These are phyloP conservation scores for Hetaerina americana DNA, from an alignment of 1,140 invertebrate species.

Conservation along the genomic window DNA sequence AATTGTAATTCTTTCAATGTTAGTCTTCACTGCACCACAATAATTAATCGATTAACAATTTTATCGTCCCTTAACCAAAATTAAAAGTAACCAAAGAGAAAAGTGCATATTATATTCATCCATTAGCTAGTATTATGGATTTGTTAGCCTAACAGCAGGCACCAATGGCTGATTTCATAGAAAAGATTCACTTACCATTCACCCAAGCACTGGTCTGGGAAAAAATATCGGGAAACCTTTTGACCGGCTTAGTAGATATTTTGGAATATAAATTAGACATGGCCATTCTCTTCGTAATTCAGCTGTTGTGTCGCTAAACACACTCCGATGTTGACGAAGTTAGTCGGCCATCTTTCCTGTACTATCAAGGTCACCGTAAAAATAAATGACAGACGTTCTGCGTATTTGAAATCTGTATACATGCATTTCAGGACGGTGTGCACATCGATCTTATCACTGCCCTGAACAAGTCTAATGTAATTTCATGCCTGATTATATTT, in stretches of 20 bases:
- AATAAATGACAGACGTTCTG: not conserved
- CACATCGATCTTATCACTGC: not conserved
- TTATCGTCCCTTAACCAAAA: too few relatives aligned
- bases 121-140: too few relatives aligned
- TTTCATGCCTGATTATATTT: too few relatives aligned
- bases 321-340: not conserved
- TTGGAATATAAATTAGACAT: slow-evolving; percentile 64
- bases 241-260: slow-evolving; percentile 48
- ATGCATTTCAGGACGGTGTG: not conserved
- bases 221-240: slow-evolving; percentile 51
- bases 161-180: not conserved
- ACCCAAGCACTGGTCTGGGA: slow-evolving; percentile 70
- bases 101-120: too few relatives aligned
- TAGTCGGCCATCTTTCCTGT: not conserved
- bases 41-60: too few relatives aligned
- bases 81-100: too few relatives aligned
- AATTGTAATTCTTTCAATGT: too few relatives aligned
- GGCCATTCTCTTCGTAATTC: not conserved
- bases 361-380: not conserved
- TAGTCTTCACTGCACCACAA: too few relatives aligned
- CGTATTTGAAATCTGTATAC: not conserved
- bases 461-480: too few relatives aligned
- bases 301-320: too few relatives aligned
- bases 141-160: too few relatives aligned
- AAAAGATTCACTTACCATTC: slow-evolving; percentile 48